phyloP scores from a whole-genome alignment of 2,797 vertebrate species.

The Sebastes hopkinsi region DNA sequence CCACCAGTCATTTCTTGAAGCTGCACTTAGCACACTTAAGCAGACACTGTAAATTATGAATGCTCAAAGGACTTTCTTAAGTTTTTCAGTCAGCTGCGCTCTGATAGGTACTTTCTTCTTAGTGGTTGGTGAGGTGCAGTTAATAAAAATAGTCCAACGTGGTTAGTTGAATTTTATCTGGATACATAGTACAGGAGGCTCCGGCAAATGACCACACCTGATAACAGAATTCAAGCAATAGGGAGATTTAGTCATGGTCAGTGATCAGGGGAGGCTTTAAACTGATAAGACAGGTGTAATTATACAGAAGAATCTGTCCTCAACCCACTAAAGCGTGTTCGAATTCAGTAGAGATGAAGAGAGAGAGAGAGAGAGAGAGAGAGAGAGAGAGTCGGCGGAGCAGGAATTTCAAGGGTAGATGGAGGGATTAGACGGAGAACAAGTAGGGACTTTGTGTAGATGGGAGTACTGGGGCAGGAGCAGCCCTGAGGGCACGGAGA shows the following conservation, averaged over 20 bases:
- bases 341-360: constrained; percentile 31
- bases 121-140: neutral
- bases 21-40: neutral
- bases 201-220: neutral
- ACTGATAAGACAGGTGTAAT: constrained; percentile 47
- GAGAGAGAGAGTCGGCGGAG: neutral
- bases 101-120: neutral
- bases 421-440: constrained; percentile 75
- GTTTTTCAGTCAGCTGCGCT: neutral
- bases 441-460: constrained; percentile 78
- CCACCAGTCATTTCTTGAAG: neutral
- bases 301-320: constrained; percentile 34
- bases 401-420: constrained; percentile 80
- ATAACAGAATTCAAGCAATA: neutral
- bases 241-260: neutral
- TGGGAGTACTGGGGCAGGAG: constrained; percentile 28
- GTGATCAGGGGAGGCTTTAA: neutral
- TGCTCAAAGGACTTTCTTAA: neutral
- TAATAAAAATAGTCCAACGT: neutral
- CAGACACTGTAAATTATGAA: neutral
- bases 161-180: neutral
- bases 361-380: neutral
- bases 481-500: constrained; percentile 53
- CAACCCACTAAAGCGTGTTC: constrained; percentile 30
- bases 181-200: neutral